phyloP scores from a whole-genome alignment of 2,888 invertebrate genomes.

The Artemia sinica region DNA sequence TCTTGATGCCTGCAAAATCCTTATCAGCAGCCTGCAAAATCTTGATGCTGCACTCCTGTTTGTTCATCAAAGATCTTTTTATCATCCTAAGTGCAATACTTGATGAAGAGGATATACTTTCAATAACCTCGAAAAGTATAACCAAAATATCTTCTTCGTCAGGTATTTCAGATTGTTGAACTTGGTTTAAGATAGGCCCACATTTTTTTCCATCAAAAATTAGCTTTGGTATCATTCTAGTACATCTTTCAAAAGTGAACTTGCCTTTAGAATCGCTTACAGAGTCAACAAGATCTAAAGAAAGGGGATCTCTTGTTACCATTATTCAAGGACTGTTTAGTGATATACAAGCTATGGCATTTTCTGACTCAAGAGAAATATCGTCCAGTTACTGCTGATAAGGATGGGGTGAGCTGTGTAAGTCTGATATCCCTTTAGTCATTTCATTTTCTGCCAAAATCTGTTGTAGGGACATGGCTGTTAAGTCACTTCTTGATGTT shows the following conservation, averaged over 20 bases:
- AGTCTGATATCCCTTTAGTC: constrained; percentile 5
- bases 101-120: background rate
- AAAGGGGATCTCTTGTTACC: background rate
- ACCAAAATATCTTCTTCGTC: constrained; percentile 5
- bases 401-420: background rate
- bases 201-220: constrained; percentile 12
- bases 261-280: background rate
- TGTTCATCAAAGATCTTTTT: constrained; percentile 3
- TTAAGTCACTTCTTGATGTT: no score
- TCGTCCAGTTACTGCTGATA: constrained; percentile 4
- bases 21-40: background rate
- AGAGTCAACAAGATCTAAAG: background rate
- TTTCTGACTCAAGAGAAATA: constrained; percentile 5
- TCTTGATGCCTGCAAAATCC: no score
- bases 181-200: constrained; percentile 1
- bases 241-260: constrained; percentile 4
- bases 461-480: background rate
- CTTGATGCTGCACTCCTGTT: constrained; percentile 3
- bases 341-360: background rate
- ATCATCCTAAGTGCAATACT: background rate
- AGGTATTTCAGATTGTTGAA: constrained; percentile 5
- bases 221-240: constrained; percentile 5
- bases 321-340: constrained; percentile 12
- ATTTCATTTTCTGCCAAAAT: constrained; percentile 1
- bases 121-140: constrained; percentile 6